Evolutionary conservation across 2,888 invertebrate species (phyloP), one percentile per base, ranked within the genome.

Genomic region (Plebejus argus): DNA sequence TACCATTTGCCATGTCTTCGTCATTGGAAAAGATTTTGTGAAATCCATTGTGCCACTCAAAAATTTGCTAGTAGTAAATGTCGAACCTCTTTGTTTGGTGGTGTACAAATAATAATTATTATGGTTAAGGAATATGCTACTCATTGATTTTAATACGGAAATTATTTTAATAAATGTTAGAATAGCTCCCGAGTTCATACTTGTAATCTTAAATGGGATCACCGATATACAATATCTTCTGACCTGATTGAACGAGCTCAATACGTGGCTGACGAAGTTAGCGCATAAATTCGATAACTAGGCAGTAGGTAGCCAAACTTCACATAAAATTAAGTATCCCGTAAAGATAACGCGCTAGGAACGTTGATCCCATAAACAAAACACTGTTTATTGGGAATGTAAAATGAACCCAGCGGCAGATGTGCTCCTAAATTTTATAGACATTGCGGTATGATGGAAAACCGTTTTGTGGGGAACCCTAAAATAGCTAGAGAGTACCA

Each of bases 311-410:
- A 49, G n/a, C 12, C 45, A 72, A 72, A 72, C 72, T 49, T 49
- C 10, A 35, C 49, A 49, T 72, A 23, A 72, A 72, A 72, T 23
- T 72, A 72, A 72, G 72, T 72, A 72, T 49, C 72, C 72, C 72
- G 49, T 72, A 72, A 72, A 72, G 72, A 72, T 72, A 72, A 72
- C 72, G 20, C 35, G 72, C n/a, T 23, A 72, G 49, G 23, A 15
- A 72, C 28, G 7, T 72, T 23, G 72, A 49, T 45, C 49, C 49
- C 49, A 49, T 72, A 72, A 72, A 72, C 72, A 49, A 20, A 45
- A 49, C 49, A 49, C 23, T 45, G 72, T 72, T 72, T 72, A 72
- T 72, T 72, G 72, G n/a, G 49, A 72, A 72, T 72, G 39, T 70
- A 35, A 70, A 35, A n/a, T 72, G 45, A 10, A 72, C 72, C 45